These are phyloP conservation scores for Batillaria attramentaria DNA, from an alignment of 1,140 invertebrate species.

Conservation along the genomic window DNA sequence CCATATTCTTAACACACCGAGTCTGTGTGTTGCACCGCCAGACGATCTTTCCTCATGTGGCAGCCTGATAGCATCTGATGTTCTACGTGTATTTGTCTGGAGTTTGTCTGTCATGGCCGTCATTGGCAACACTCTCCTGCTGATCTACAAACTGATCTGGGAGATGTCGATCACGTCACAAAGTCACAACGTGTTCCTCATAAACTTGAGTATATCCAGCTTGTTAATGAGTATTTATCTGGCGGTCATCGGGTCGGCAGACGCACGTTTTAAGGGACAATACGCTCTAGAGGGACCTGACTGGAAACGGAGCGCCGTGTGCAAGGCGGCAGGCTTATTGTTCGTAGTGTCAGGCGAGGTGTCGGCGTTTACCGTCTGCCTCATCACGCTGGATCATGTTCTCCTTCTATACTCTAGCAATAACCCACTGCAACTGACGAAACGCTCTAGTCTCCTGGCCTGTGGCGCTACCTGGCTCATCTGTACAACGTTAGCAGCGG, in stretches of 20 bases:
- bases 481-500: constrained; percentile 26
- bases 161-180: not conserved
- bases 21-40: not conserved
- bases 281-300: not conserved
- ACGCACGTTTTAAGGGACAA: not conserved
- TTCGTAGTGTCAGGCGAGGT: not conserved
- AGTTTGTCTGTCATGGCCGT: not conserved
- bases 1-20: not conserved
- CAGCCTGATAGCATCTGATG: not conserved
- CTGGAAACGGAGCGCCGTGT: not conserved
- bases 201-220: not conserved
- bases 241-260: not conserved
- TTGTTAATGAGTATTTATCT: constrained; percentile 14
- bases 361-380: constrained; percentile 5
- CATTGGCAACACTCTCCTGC: not conserved
- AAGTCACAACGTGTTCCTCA: not conserved
- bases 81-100: not conserved
- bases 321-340: not conserved
- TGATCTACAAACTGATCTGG: not conserved
- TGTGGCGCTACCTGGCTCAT: constrained; percentile 29
- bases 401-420: not conserved
- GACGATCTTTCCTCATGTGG: constrained; percentile 9
- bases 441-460: not conserved
- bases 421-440: not conserved
- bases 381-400: not conserved